A percentile compares a stretch with the other conserved stretches of the same genome.
Conservation (phyloP, 2,113 vertebrate genomes). For the Lagopus muta region DNA sequence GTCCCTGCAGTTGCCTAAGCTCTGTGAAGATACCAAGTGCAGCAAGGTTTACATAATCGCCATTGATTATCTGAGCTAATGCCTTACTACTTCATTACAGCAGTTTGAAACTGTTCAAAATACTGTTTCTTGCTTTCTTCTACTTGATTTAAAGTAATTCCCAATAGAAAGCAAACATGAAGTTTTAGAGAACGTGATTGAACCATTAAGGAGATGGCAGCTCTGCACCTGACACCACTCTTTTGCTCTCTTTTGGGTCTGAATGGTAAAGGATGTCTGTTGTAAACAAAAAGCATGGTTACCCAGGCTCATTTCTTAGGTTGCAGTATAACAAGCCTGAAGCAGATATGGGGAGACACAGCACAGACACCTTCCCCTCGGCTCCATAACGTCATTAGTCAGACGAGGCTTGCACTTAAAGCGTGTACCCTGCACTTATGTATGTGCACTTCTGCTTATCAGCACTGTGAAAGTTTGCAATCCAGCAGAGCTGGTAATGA, state of each 20-base stretch:
- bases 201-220: rapidly evolving
- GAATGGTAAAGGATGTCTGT: background rate
- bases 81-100: background rate
- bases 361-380: rapidly evolving
- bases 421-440: background rate
- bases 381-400: rapidly evolving
- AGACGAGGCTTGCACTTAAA: background rate
- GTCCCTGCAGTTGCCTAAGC: background rate
- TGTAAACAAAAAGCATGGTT: background rate
- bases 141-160: background rate
- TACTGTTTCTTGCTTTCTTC: background rate
- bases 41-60: background rate
- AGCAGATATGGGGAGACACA: background rate
- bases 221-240: background rate
- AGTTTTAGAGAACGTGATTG: background rate
- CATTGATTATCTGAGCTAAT: background rate
- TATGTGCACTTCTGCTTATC: background rate
- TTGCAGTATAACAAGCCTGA: background rate
- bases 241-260: background rate
- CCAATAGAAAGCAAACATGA: rapidly evolving
- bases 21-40: background rate
- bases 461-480: background rate
- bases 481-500: background rate
- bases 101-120: background rate
- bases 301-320: background rate